These are phyloP conservation scores for Forbesichthys agassizii DNA, from an alignment of 2,113 vertebrate genomes.

Conservation along the genomic window DNA sequence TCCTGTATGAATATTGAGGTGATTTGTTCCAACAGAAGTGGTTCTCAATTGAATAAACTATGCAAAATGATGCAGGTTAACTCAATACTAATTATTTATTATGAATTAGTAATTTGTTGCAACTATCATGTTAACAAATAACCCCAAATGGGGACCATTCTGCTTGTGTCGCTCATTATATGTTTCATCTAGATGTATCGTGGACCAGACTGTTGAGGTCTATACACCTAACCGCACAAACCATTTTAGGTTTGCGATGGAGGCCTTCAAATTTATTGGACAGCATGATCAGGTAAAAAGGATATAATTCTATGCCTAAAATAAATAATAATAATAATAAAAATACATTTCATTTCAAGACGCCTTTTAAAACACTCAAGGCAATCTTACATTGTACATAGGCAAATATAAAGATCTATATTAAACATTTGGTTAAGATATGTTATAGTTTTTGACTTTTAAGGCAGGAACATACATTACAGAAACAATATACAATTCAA, in stretches of 20 bases:
- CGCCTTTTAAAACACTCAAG: too few species aligned
- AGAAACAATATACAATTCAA: too few species aligned
- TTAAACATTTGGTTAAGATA: too few species aligned
- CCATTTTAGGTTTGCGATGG: conserved; percentile 64
- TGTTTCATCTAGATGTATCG: conserved; percentile 51
- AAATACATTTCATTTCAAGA: background rate
- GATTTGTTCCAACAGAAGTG: background rate
- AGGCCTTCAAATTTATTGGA: conserved; percentile 77
- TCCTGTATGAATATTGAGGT: background rate
- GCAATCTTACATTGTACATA: too few species aligned
- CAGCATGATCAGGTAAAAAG: conserved; percentile 63
- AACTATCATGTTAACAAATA: background rate
- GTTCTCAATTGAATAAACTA: background rate
- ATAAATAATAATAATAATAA: background rate
- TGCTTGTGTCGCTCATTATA: background rate
- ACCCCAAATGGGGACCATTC: background rate
- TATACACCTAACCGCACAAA: conserved; percentile 6
- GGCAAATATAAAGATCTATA: too few species aligned
- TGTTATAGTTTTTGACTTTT: too few species aligned
- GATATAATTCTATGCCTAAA: background rate
- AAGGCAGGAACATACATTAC: too few species aligned
- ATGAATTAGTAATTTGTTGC: background rate
- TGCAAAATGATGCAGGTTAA: background rate
- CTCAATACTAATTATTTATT: background rate
- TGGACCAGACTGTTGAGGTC: conserved; percentile 58